Conservation (phyloP, 2,888 invertebrate genomes). For the Tanytarsus gracilentus region DNA sequence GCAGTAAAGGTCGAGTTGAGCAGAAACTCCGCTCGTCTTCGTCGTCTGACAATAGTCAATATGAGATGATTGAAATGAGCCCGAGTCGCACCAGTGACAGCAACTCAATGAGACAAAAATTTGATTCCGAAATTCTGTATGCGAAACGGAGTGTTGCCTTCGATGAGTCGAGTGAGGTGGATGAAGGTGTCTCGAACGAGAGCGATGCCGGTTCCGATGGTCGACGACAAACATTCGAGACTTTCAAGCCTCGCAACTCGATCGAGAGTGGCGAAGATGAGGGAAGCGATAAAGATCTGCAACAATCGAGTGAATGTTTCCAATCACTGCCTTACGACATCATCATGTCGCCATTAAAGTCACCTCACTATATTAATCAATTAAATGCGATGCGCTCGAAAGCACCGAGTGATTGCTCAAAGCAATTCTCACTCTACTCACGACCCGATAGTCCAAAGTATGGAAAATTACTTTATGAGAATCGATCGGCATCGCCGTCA, state of each 20-base stretch:
- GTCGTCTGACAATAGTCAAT: slow-evolving; percentile 6
- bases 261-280: slow-evolving; percentile 19
- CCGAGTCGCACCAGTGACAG: too few relatives aligned
- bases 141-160: not conserved
- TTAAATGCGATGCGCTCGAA: slow-evolving; percentile 20
- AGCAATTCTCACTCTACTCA: slow-evolving; percentile 32
- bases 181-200: slow-evolving; percentile 13
- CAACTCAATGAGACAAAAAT: not conserved
- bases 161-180: not conserved
- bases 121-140: slow-evolving; percentile 16
- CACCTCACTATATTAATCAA: slow-evolving; percentile 27
- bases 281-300: slow-evolving; percentile 19
- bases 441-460: slow-evolving; percentile 39
- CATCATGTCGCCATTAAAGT: slow-evolving; percentile 21
- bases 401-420: not conserved
- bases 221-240: slow-evolving; percentile 4
- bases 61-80: slow-evolving; percentile 20
- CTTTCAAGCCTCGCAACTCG: slow-evolving; percentile 21
- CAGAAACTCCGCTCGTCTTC: slow-evolving; percentile 1
- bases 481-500: slow-evolving; percentile 33
- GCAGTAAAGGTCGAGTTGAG: slow-evolving; percentile 9
- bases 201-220: not conserved
- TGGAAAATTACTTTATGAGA: slow-evolving; percentile 37
- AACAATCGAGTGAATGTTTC: slow-evolving; percentile 14
- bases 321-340: slow-evolving; percentile 26